These are phyloP conservation scores for Mellilla xanthometata DNA, from an alignment of 2,888 invertebrate species.

Conservation along the genomic window DNA sequence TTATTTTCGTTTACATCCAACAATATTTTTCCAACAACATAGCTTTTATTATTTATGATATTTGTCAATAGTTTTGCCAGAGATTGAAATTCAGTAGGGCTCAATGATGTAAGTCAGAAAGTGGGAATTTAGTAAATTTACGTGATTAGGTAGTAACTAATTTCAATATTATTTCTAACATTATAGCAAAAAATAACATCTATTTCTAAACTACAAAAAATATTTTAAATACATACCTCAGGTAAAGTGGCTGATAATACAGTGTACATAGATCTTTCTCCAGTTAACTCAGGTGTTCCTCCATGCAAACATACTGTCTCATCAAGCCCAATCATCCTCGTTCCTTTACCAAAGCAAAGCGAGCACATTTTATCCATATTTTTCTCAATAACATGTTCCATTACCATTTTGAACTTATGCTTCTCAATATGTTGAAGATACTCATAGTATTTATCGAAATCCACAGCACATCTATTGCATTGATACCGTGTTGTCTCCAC, in stretches of 20 bases:
- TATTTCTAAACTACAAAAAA: no score
- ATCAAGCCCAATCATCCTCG: conserved; percentile 46
- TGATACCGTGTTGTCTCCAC: conserved; percentile 36
- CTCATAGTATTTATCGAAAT: conserved; percentile 38
- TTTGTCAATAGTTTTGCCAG: no score
- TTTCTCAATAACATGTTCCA: conserved; percentile 54
- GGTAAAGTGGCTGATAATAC: conserved; percentile 59
- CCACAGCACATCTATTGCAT: conserved; percentile 53
- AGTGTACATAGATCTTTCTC: conserved; percentile 51
- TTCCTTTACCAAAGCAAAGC: conserved; percentile 55
- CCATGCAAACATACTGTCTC: conserved; percentile 58
- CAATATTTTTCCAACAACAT: no score
- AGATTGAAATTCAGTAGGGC: no score
- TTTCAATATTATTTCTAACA: no score
- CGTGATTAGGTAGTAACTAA: no score
- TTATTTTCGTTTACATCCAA: no score
- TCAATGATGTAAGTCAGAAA: no score
- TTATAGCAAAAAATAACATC: no score
- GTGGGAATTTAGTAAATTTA: no score
- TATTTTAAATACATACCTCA: conserved; percentile 62
- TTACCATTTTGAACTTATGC: conserved; percentile 61
- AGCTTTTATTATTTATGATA: no score
- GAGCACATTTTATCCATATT: conserved; percentile 58
- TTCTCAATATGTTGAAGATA: conserved; percentile 69
- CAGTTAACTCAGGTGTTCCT: conserved; percentile 59